Conservation (phyloP, 1,140 invertebrate genomes). For the Vanessa tameamea region DNA sequence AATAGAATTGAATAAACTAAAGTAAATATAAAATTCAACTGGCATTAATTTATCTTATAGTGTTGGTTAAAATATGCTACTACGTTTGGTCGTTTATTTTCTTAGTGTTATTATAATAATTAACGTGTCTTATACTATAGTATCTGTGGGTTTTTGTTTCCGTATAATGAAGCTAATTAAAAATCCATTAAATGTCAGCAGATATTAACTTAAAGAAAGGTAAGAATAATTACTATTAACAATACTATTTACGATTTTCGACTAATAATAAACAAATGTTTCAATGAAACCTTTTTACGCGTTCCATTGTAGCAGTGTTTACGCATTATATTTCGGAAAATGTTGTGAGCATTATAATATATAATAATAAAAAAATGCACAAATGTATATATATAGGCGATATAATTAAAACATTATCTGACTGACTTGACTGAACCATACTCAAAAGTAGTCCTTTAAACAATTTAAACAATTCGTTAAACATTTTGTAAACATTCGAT, state of each 20-base stretch:
- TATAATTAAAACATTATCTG: too few species aligned
- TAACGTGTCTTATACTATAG: conserved; percentile 21
- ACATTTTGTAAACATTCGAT: too few species aligned
- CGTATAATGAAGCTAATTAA: conserved; percentile 21
- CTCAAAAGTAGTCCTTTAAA: too few species aligned
- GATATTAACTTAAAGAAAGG: conserved; percentile 29
- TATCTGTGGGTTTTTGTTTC: conserved; percentile 26
- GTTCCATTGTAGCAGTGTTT: too few species aligned
- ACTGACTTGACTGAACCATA: too few species aligned
- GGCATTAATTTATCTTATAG: background rate
- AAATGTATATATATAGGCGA: too few species aligned
- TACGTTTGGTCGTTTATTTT: conserved; percentile 10
- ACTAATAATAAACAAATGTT: background rate
- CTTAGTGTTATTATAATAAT: conserved; percentile 28
- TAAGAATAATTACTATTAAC: conserved; percentile 24
- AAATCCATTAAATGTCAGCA: conserved; percentile 29
- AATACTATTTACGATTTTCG: too few species aligned
- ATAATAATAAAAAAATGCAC: too few species aligned
- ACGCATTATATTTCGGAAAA: too few species aligned
- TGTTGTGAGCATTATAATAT: too few species aligned
- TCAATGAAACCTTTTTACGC: background rate
- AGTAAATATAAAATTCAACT: background rate
- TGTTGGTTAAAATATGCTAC: conserved; percentile 18
- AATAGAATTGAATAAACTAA: background rate
- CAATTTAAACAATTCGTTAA: too few species aligned